phyloP scores from a whole-genome alignment of 2,797 vertebrate species.

The Betta splendens region DNA sequence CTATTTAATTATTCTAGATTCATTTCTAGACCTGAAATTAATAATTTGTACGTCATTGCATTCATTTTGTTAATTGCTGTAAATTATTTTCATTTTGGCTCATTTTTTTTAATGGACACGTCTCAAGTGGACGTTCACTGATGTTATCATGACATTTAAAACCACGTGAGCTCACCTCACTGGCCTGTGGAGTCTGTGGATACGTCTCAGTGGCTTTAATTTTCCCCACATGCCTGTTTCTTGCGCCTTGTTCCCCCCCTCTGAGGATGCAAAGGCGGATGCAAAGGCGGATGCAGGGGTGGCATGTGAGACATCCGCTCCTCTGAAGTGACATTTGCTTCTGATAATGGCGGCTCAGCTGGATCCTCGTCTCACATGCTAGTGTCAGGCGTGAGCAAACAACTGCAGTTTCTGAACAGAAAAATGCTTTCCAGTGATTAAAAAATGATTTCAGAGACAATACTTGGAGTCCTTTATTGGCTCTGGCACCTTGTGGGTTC shows the following conservation, averaged over 20 bases:
- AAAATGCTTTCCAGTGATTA: neutral
- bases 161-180: neutral
- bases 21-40: neutral
- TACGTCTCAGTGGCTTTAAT: neutral
- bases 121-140: neutral
- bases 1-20: too few relatives aligned
- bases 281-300: neutral
- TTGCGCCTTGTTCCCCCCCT: neutral
- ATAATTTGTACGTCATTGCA: neutral
- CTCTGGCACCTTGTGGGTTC: neutral
- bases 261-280: neutral
- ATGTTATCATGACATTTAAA: neutral
- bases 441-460: neutral
- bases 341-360: neutral
- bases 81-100: neutral
- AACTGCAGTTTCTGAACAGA: neutral
- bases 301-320: neutral
- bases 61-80: neutral
- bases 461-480: neutral
- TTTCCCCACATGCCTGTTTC: neutral
- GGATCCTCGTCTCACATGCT: neutral
- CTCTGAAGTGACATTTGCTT: neutral
- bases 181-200: neutral
- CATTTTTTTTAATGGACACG: neutral
- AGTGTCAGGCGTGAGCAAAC: neutral